Evolutionary conservation across 2,888 invertebrate species (phyloP).

Genomic region (Seladonia tumulorum): DNA sequence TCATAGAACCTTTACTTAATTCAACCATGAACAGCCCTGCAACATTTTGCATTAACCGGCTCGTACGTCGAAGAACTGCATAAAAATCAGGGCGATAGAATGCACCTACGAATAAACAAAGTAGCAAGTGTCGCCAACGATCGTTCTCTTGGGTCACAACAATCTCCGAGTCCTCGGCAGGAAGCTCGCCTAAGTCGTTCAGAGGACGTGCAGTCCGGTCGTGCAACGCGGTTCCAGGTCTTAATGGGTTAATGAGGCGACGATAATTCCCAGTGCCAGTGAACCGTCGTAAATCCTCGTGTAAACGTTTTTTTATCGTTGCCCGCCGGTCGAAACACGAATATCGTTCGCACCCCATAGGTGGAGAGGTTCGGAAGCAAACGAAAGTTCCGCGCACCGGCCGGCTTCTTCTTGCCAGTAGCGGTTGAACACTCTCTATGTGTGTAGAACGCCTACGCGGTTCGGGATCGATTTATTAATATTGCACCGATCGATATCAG

Average conservation of each 20-base stretch:
- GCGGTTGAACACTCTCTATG: background rate
- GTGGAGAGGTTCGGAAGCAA: background rate
- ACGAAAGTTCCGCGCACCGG: constrained; percentile 18
- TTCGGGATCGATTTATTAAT: constrained; percentile 68
- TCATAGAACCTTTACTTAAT: no score
- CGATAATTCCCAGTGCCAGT: constrained; percentile 43
- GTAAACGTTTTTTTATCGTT: constrained; percentile 55
- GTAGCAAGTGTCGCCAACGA: background rate
- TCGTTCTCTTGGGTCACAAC: no score
- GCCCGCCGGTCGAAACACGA: constrained; percentile 50
- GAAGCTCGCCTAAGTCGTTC: background rate
- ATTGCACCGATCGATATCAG: constrained; percentile 69
- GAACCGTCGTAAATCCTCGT: constrained; percentile 43
- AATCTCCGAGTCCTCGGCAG: background rate
- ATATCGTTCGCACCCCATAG: constrained; percentile 60
- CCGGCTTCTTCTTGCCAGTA: background rate
- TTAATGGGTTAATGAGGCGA: constrained; percentile 53
- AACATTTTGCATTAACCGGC: no score
- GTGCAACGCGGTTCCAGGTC: background rate
- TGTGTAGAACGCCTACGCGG: background rate
- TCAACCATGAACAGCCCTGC: no score
- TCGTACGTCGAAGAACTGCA: no score
- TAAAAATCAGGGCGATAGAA: no score
- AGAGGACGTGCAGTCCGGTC: background rate
- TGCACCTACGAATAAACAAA: no score